Evolutionary conservation across 2,888 invertebrate genomes (phyloP), one percentile per base, ranked within the genome.

Genomic region (Drosophila silvestris): DNA sequence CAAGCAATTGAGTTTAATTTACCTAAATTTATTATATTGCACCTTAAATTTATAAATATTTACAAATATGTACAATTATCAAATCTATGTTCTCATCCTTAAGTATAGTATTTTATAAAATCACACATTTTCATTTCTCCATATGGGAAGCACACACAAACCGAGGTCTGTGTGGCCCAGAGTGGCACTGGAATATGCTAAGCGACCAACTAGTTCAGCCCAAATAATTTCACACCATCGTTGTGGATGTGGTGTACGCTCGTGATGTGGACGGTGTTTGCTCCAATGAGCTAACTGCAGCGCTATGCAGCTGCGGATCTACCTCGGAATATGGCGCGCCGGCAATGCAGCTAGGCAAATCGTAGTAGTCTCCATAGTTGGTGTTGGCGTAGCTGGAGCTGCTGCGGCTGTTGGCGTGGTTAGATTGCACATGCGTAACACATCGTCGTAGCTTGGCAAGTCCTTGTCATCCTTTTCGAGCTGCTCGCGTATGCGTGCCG

Each of bases 401-500:
- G 81, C 69, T 5, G 76, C 79, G 14, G 90, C 74, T 4, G 83
- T 81, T 6, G 81, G 74, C 14, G 77, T 52, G 39, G 83, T 77
- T 5, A 89, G 61, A 54, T 82, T 79, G 39, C 91, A 91, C 87
- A 93, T 91, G 28, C 90, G 91, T 81, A 93, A 92, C n/a, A 92
- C 93, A 54, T 93, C 93, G 37, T 93, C 93, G 56, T 93, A 93
- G 66, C 88, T 88, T 44, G 93, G 93, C 73, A 93, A 79, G 22
- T 93, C 93, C 63, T 91, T 92, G 26, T 93, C 93, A 68, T 92
- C 91, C 67, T 93, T 93, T 22, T 89, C 90, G 37, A 90, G 74
- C 68, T 91, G 92, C 19, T 90, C 87, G 19, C 90, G 87, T 47
- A 91, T 88, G 54, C 91, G 85, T 26, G 86, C 85, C 2, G 92